Percentiles rank a stretch among this genome's conserved stretches.
These are phyloP conservation scores for Cavia aperea DNA, from an alignment of 2,113 vertebrate genomes.

Conservation along the genomic window DNA sequence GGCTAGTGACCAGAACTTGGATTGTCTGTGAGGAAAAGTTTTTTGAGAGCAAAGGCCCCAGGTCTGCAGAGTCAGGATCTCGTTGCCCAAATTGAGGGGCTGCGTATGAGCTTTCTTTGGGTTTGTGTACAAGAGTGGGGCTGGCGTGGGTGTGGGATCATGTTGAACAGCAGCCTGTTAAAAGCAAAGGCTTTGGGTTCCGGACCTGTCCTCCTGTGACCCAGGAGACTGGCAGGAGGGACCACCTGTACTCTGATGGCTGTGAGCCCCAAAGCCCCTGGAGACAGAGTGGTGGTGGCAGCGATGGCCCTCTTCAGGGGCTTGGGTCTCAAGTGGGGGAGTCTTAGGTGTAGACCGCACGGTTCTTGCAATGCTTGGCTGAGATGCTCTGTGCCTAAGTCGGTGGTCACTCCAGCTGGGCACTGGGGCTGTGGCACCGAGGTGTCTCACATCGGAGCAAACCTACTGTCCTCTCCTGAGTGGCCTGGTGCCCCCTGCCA, in stretches of 20 bases:
- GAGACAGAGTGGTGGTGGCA: not conserved
- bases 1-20: not conserved
- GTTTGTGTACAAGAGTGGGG: not conserved
- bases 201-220: rapidly evolving
- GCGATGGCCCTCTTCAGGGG: not conserved
- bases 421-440: rapidly evolving
- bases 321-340: not conserved
- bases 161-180: rapidly evolving
- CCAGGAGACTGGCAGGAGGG: not conserved
- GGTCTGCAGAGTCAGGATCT: not conserved
- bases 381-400: rapidly evolving
- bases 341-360: rapidly evolving
- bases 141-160: rapidly evolving
- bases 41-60: not conserved
- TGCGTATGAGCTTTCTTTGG: not conserved
- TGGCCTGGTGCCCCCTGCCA: rapidly evolving
- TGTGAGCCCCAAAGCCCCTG: not conserved
- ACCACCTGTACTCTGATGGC: not conserved
- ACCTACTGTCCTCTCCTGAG: not conserved
- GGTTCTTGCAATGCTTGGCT: rapidly evolving
- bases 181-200: not conserved
- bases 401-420: rapidly evolving
- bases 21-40: not conserved
- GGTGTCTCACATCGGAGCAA: not conserved
- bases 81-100: rapidly evolving